Conservation (phyloP, 2,888 invertebrate genomes). For the Escarpia spicata region DNA sequence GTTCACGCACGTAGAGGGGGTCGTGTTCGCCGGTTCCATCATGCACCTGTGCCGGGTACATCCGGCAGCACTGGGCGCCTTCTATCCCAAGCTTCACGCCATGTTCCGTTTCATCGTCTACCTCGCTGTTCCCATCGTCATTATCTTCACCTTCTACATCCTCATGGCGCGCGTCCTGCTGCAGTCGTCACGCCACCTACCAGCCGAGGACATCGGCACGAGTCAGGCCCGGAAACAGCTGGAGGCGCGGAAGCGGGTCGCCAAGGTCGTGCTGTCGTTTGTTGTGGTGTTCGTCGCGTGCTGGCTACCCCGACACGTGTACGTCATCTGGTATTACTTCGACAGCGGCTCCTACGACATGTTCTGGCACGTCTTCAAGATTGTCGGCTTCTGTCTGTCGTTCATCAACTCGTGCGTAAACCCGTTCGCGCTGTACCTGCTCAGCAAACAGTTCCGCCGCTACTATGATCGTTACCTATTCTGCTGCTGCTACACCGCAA, state of each 20-base stretch:
- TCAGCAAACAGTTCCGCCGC: slow-evolving; percentile 90
- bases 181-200: slow-evolving; percentile 64
- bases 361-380: slow-evolving; percentile 68
- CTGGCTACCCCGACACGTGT: slow-evolving; percentile 51
- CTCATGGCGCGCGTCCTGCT: slow-evolving; percentile 85
- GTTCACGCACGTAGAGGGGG: slow-evolving; percentile 28
- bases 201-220: slow-evolving; percentile 45
- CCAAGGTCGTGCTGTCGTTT: slow-evolving; percentile 50
- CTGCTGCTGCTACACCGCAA: slow-evolving; percentile 70
- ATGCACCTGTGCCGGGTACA: slow-evolving; percentile 44
- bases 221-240: slow-evolving; percentile 47
- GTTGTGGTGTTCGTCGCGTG: slow-evolving; percentile 48
- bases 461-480: slow-evolving; percentile 89
- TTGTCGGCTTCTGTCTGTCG: slow-evolving; percentile 84
- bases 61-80: slow-evolving; percentile 41
- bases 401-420: slow-evolving; percentile 89
- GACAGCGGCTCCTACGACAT: slow-evolving; percentile 41
- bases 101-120: slow-evolving; percentile 75
- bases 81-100: slow-evolving; percentile 45
- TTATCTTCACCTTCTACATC: slow-evolving; percentile 87
- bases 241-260: slow-evolving; percentile 62
- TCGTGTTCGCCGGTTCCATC: not conserved
- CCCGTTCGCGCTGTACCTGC: slow-evolving; percentile 90
- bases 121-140: slow-evolving; percentile 83
- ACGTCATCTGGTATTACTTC: slow-evolving; percentile 46